These are phyloP conservation scores for Irena cyanogastra DNA, from an alignment of 2,113 vertebrate species.

Conservation along the genomic window DNA sequence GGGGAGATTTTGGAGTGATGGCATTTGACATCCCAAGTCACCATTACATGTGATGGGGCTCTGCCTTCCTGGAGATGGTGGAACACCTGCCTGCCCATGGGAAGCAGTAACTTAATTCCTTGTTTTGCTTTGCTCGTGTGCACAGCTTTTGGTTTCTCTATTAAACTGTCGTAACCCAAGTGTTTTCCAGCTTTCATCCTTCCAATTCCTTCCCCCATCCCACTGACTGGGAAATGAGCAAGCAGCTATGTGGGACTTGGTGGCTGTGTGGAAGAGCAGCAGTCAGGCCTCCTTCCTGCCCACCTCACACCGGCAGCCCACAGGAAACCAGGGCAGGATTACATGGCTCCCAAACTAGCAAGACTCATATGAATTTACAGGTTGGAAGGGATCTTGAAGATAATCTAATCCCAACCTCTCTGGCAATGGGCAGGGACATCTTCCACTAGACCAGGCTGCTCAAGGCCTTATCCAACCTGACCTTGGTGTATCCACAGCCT, in stretches of 20 bases:
- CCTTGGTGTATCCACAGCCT: not conserved
- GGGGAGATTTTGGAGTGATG: not conserved
- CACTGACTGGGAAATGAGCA: not conserved
- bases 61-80: not conserved
- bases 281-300: not conserved
- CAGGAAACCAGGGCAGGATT: not conserved
- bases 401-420: not conserved
- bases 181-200: not conserved
- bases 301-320: not conserved
- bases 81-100: not conserved
- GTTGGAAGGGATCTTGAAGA: not conserved
- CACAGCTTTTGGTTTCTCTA: not conserved
- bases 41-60: not conserved
- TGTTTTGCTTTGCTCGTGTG: not conserved
- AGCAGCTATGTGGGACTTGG: not conserved
- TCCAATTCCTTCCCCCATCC: not conserved
- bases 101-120: not conserved
- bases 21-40: not conserved
- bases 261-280: not conserved
- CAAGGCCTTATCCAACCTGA: not conserved
- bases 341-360: fast-evolving
- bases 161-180: not conserved
- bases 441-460: not conserved
- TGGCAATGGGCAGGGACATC: not conserved
- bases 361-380: not conserved